Evolutionary conservation across 2,797 vertebrate species (phyloP), one percentile per base, ranked within the genome.

Genomic region (Channallabes apus): DNA sequence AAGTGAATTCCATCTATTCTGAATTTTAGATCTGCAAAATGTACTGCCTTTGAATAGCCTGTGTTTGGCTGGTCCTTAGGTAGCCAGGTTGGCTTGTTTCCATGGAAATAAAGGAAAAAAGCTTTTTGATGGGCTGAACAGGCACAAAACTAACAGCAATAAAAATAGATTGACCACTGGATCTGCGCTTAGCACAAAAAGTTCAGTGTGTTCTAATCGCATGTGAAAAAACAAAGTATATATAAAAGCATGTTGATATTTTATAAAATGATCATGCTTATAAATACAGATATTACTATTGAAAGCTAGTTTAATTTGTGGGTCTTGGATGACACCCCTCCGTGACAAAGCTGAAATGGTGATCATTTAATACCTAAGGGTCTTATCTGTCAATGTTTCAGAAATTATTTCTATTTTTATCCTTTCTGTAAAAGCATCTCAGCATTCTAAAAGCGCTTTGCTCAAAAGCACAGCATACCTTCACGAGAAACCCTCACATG

Each of bases 321-420:
- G 71, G 69, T 58, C 64, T 82, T 75, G 56, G 76, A 64, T 86
- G 82, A 82, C 71, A 64, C 79, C 59, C 67, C 77, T 86, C 51
- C 62, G 71, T 86, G 67, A 82, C 67, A 84, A 75, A 58, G 71
- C 77, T 73, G 76, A 80, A 84, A 89, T 78, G 72, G 78, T 84
- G 84, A 86, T 76, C 51, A n/a, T 69, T 82, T 73, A 35, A 56
- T 71, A 83, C 78, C 82, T 85, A 83, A 76, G 59, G 77, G 84
- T 77, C 78, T 71, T 76, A 24, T 54, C 83, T 88, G 86, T 89
- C 86, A 87, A 71, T 27, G 22, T 59, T 84, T 89, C 82, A 82
- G 51, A 82, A 79, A 83, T 81, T 64, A 82, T 75, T 84, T 68
- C 59, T 82, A 82, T 56, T 84, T 86, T 86, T 84, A 82, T 89